Evolutionary conservation across 2,888 invertebrate species (phyloP).

Genomic region (Gandaritis pyraliata): DNA sequence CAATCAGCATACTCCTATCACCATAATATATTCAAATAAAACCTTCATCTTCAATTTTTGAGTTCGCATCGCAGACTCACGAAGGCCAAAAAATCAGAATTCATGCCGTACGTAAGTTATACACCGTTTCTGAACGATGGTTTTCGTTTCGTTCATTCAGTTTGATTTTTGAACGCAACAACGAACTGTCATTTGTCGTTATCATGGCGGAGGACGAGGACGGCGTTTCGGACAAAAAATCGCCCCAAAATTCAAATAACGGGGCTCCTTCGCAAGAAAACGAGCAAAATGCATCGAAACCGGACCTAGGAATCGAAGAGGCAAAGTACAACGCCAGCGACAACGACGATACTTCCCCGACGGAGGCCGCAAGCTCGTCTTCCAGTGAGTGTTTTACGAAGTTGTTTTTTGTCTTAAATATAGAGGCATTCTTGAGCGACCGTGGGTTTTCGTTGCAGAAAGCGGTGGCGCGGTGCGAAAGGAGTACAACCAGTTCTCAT

Average conservation of each 20-base stretch:
- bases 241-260: constrained; percentile 75
- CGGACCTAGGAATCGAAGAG: constrained; percentile 80
- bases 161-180: constrained; percentile 53
- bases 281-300: constrained; percentile 71
- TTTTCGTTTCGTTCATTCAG: constrained; percentile 28
- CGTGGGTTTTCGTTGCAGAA: constrained; percentile 67
- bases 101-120: background rate
- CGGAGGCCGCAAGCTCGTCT: constrained; percentile 72
- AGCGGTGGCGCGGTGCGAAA: constrained; percentile 78
- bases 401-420: constrained; percentile 80
- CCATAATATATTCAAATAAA: too few species aligned
- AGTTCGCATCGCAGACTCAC: too few species aligned
- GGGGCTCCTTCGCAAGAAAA: constrained; percentile 66
- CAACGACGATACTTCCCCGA: constrained; percentile 66
- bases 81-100: background rate
- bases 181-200: constrained; percentile 73
- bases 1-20: too few species aligned
- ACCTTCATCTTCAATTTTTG: too few species aligned
- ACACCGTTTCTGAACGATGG: too few species aligned
- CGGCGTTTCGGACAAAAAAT: constrained; percentile 80
- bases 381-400: constrained; percentile 76
- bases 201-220: constrained; percentile 84
- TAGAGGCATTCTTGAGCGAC: constrained; percentile 62
- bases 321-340: constrained; percentile 75
- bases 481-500: constrained; percentile 93